Evolutionary conservation across 2,113 vertebrate species (phyloP).

Genomic region (Thamnophis sirtalis): DNA sequence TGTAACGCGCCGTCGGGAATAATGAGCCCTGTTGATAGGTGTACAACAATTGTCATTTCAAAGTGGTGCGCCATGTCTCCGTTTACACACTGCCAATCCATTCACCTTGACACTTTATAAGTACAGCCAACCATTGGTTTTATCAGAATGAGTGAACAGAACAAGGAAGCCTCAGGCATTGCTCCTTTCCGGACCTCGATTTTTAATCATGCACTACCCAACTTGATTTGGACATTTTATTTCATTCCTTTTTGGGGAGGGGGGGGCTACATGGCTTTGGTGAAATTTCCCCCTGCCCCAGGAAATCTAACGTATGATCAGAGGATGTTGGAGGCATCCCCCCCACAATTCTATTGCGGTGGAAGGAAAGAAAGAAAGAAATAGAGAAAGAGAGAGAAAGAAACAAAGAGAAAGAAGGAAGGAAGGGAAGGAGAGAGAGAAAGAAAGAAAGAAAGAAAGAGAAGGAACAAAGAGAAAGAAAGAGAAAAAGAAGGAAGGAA

Average conservation of each 20-base stretch:
- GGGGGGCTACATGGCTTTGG: background rate
- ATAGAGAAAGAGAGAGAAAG: background rate
- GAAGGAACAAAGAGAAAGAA: too few relatives aligned
- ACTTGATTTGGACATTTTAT: background rate
- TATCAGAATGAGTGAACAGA: background rate
- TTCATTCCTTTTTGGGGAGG: background rate
- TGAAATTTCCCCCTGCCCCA: background rate
- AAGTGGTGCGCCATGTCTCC: background rate
- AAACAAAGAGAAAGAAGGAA: too few relatives aligned
- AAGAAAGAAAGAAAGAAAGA: too few relatives aligned
- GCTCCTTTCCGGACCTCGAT: background rate
- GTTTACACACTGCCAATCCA: background rate
- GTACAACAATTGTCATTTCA: background rate
- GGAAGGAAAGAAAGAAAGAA: background rate
- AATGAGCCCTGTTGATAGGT: background rate
- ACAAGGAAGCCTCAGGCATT: background rate
- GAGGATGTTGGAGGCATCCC: slow-evolving; percentile 14
- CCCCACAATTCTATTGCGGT: slow-evolving; percentile 49
- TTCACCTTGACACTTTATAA: background rate
- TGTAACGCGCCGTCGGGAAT: background rate
- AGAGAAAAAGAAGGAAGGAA: too few relatives aligned
- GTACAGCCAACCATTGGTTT: background rate
- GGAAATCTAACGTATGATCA: background rate
- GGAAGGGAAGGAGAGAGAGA: too few relatives aligned
- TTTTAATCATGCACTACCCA: background rate